Conservation (phyloP, 2,888 invertebrate genomes). For the Plagodis dolabraria region DNA sequence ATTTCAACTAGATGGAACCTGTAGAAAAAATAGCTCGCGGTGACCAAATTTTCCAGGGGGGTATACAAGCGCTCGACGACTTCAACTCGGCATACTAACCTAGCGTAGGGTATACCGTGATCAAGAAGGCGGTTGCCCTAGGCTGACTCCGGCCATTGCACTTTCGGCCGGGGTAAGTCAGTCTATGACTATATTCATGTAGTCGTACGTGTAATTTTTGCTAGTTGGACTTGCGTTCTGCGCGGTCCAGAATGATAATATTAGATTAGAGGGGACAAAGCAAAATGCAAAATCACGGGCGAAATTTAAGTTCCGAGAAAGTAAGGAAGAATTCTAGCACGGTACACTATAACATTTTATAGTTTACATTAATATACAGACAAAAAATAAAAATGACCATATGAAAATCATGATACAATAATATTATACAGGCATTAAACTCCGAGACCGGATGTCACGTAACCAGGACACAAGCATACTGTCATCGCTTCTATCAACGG, state of each 20-base stretch:
- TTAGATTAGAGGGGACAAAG: too few relatives aligned
- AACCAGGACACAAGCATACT: too few relatives aligned
- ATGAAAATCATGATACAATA: too few relatives aligned
- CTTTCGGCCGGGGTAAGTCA: slow-evolving; percentile 82
- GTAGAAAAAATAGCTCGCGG: slow-evolving; percentile 56
- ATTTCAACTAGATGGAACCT: slow-evolving; percentile 68
- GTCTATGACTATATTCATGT: slow-evolving; percentile 85
- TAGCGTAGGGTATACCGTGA: slow-evolving; percentile 90
- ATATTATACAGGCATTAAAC: too few relatives aligned
- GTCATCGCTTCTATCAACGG: too few relatives aligned
- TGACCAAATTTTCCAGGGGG: slow-evolving; percentile 50
- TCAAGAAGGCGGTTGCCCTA: slow-evolving; percentile 88
- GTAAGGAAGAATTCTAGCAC: too few relatives aligned
- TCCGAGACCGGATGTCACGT: too few relatives aligned
- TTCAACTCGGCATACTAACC: slow-evolving; percentile 84
- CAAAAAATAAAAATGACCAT: too few relatives aligned
- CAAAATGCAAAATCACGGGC: too few relatives aligned
- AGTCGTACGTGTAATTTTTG: slow-evolving; percentile 87
- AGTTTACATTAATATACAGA: too few relatives aligned
- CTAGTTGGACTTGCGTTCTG: slow-evolving; percentile 86
- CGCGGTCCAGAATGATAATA: slow-evolving; percentile 79
- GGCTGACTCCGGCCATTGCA: slow-evolving; percentile 88
- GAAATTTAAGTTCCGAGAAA: too few relatives aligned
- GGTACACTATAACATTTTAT: too few relatives aligned
- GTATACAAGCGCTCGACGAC: slow-evolving; percentile 48